Evolutionary conservation across 30 jellyfish, hydroid and myxozoan genomes (phyloP).

Genomic region (Mastigias papua): DNA sequence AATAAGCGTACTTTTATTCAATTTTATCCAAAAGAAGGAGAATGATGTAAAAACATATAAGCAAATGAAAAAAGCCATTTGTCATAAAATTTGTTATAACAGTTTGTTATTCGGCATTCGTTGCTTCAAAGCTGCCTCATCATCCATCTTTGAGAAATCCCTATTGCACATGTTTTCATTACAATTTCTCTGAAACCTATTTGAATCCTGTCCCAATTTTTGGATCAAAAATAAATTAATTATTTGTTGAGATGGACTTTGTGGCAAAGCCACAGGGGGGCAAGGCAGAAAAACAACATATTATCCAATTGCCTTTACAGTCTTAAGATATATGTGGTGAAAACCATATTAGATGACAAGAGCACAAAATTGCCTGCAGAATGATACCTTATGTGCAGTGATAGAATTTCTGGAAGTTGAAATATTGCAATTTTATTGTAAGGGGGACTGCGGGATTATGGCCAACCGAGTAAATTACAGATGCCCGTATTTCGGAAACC

Average conservation of each 20-base stretch:
- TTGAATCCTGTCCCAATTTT: not conserved
- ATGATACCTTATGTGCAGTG: too few species aligned
- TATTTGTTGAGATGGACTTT: not conserved
- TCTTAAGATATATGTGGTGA: too few species aligned
- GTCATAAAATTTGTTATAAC: not conserved
- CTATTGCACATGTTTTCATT: not conserved
- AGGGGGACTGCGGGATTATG: too few species aligned
- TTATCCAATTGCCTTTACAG: not conserved
- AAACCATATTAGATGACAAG: too few species aligned
- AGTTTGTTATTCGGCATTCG: not conserved
- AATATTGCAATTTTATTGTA: too few species aligned
- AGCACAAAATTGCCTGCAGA: too few species aligned
- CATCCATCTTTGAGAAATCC: not conserved
- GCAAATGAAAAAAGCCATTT: not conserved
- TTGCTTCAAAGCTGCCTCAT: not conserved
- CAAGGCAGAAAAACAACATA: not conserved
- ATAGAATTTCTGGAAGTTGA: too few species aligned
- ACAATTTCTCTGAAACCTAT: not conserved
- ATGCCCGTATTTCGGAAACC: too few species aligned
- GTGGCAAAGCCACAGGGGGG: not conserved
- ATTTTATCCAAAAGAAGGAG: not conserved
- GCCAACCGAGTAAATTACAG: too few species aligned
- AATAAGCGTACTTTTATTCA: too few species aligned
- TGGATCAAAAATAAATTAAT: not conserved
- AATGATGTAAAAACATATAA: not conserved